Conservation (phyloP, 2,797 vertebrate species). For the Danionella dracula region DNA sequence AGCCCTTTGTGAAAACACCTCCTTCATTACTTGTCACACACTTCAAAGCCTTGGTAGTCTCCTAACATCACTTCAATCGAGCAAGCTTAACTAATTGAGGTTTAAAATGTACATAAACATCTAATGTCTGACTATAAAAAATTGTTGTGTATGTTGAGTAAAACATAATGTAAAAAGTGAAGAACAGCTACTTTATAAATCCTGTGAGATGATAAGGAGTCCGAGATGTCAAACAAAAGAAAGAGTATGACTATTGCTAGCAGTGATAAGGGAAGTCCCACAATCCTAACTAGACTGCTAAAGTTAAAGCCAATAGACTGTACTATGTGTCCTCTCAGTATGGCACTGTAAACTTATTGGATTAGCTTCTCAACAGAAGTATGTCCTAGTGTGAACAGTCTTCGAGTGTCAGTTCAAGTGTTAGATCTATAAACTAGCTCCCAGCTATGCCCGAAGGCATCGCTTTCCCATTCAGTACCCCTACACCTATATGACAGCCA, state of each 20-base stretch:
- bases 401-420: conserved; percentile 13
- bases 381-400: conserved; percentile 18
- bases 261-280: neutral
- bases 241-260: too few relatives aligned
- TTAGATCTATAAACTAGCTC: conserved; percentile 36
- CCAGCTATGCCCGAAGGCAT: conserved; percentile 39
- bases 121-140: too few relatives aligned
- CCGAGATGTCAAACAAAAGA: neutral
- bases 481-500: conserved; percentile 19
- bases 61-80: too few relatives aligned
- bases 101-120: too few relatives aligned
- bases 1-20: too few relatives aligned
- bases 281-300: neutral
- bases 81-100: too few relatives aligned
- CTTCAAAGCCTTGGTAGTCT: too few relatives aligned
- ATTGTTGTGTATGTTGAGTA: too few relatives aligned
- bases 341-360: neutral
- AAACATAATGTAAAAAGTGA: too few relatives aligned
- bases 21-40: too few relatives aligned
- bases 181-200: too few relatives aligned
- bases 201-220: too few relatives aligned
- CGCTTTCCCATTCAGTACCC: conserved; percentile 17
- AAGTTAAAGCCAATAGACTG: neutral
- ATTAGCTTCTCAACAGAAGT: conserved; percentile 25
- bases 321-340: neutral